A percentile compares a stretch with the other conserved stretches of the same genome.
These are phyloP conservation scores for Leptoteleia sp. DNA, from an alignment of 1,140 invertebrate species.

Conservation along the genomic window DNA sequence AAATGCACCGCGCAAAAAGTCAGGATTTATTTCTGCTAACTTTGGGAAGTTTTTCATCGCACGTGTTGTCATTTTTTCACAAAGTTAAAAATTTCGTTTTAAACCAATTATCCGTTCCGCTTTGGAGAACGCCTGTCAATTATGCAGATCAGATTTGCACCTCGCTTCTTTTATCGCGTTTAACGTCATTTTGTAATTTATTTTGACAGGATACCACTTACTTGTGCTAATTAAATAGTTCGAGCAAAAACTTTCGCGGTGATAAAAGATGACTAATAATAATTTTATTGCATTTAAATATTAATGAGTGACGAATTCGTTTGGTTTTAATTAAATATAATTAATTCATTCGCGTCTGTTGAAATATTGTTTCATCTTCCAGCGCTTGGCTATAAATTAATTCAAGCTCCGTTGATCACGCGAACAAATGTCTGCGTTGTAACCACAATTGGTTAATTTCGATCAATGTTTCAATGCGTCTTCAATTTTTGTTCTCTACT, in stretches of 20 bases:
- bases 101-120: too few species aligned
- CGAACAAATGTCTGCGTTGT: neutral
- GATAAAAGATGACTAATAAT: conserved; percentile 3
- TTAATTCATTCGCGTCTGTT: conserved; percentile 2
- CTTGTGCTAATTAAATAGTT: neutral
- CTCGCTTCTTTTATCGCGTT: neutral
- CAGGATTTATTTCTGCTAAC: conserved; percentile 19
- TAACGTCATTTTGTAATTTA: conserved; percentile 2
- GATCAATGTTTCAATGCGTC: neutral
- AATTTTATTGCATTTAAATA: neutral
- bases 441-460: neutral
- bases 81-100: neutral
- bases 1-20: conserved; percentile 12
- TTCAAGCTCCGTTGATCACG: neutral
- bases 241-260: neutral
- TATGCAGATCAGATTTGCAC: too few species aligned
- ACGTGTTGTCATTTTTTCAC: conserved; percentile 12
- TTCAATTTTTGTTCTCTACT: neutral
- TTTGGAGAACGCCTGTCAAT: too few species aligned
- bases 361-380: conserved; percentile 3
- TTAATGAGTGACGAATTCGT: neutral
- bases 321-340: neutral
- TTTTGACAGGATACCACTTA: conserved; percentile 8
- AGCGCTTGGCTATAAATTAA: conserved; percentile 10
- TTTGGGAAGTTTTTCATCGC: conserved; percentile 4